Evolutionary conservation across 2,113 vertebrate genomes (phyloP).

Genomic region (Hemibagrus wyckioides): DNA sequence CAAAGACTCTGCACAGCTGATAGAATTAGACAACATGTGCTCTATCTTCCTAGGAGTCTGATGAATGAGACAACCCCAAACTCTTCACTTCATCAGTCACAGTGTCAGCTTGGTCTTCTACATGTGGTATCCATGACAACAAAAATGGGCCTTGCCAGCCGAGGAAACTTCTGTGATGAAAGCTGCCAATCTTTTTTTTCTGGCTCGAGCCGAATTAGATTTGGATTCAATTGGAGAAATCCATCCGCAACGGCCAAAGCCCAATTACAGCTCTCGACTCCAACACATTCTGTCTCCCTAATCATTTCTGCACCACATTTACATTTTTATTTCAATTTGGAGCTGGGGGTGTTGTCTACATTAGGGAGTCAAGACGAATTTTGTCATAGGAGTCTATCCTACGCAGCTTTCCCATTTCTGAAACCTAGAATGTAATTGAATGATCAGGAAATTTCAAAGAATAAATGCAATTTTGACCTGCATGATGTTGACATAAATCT

Average conservation of each 20-base stretch:
- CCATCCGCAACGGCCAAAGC: constrained; percentile 45
- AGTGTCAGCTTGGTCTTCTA: constrained; percentile 32
- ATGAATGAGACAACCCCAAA: constrained; percentile 41
- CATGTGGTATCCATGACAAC: constrained; percentile 51
- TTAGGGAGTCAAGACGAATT: constrained; percentile 44
- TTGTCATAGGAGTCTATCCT: constrained; percentile 38
- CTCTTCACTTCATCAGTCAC: constrained; percentile 39
- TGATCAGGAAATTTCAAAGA: constrained; percentile 35
- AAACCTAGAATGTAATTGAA: constrained; percentile 8
- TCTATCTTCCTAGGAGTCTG: constrained; percentile 33
- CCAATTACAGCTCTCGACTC: constrained; percentile 50
- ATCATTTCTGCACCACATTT: constrained; percentile 47
- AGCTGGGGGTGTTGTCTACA: constrained; percentile 35
- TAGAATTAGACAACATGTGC: constrained; percentile 43
- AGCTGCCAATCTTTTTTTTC: constrained; percentile 53
- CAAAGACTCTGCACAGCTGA: constrained; percentile 31
- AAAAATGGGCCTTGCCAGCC: constrained; percentile 24
- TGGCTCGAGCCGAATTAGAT: constrained; percentile 48
- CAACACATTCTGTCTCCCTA: constrained; percentile 47
- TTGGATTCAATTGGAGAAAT: constrained; percentile 54
- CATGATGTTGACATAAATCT: constrained; percentile 49
- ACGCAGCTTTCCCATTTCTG: constrained; percentile 30
- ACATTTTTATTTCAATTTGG: constrained; percentile 56
- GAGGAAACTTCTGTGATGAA: constrained; percentile 43
- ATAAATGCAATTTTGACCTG: constrained; percentile 45